Evolutionary conservation across 53 echinoderm and acorn worm species (phyloP).

Genomic region (Paracentrotus lividus): DNA sequence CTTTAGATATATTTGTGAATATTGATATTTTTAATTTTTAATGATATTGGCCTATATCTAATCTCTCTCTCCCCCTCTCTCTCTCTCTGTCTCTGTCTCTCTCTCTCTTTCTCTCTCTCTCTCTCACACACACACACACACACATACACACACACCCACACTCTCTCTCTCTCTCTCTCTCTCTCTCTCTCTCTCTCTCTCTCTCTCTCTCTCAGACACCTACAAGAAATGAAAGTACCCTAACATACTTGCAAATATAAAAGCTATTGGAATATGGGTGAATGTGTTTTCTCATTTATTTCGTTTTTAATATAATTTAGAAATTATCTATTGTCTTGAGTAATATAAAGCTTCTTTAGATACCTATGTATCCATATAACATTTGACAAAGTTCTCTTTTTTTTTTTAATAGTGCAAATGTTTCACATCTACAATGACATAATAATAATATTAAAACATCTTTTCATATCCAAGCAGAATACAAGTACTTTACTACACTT

Average conservation of each 20-base stretch:
- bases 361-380: background rate
- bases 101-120: background rate
- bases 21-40: no score
- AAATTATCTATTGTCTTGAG: background rate
- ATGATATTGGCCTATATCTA: no score
- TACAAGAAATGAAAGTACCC: no score
- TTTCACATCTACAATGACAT: background rate
- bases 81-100: background rate
- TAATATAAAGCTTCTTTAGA: background rate
- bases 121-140: background rate
- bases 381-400: background rate
- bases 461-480: background rate
- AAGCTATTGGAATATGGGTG: no score
- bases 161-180: no score
- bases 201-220: no score
- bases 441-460: background rate
- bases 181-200: no score
- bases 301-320: background rate
- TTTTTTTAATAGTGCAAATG: background rate
- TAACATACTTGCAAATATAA: no score
- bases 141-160: background rate
- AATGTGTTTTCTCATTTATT: background rate
- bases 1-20: no score
- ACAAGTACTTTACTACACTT: background rate
- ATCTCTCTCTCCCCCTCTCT: background rate